Conservation (phyloP, 2,888 invertebrate genomes). For the Mechanitis mazaeus region DNA sequence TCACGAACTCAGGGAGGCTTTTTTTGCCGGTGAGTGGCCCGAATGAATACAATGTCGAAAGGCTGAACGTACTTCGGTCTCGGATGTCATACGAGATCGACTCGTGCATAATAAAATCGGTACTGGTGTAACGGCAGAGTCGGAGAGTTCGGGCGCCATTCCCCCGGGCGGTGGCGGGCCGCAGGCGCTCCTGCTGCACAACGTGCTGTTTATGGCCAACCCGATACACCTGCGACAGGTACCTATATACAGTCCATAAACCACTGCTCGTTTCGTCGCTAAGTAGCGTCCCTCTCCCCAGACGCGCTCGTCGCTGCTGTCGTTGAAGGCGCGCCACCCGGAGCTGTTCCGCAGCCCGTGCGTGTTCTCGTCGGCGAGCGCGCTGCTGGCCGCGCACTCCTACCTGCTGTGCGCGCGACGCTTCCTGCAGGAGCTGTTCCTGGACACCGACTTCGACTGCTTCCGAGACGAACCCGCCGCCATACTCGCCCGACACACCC, state of each 20-base stretch:
- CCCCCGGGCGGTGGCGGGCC: conserved; percentile 42
- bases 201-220: conserved; percentile 66
- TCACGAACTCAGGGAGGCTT: conserved; percentile 67
- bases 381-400: conserved; percentile 84
- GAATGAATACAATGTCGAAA: too few species aligned
- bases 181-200: conserved; percentile 57
- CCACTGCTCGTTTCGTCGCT: too few species aligned
- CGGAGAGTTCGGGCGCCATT: conserved; percentile 32
- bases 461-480: conserved; percentile 72
- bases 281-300: conserved; percentile 46
- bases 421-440: conserved; percentile 94
- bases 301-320: conserved; percentile 87
- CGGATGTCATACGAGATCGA: too few species aligned
- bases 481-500: conserved; percentile 56
- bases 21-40: conserved; percentile 56
- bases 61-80: too few species aligned
- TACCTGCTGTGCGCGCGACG: conserved; percentile 90
- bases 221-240: conserved; percentile 67
- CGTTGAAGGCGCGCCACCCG: conserved; percentile 84
- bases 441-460: conserved; percentile 86
- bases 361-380: conserved; percentile 93
- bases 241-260: too few species aligned
- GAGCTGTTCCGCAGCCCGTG: conserved; percentile 89
- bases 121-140: conserved; percentile 9
- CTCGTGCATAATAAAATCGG: too few species aligned